Conservation (phyloP, 1,140 invertebrate genomes). For the Matsumurasca onukii region DNA sequence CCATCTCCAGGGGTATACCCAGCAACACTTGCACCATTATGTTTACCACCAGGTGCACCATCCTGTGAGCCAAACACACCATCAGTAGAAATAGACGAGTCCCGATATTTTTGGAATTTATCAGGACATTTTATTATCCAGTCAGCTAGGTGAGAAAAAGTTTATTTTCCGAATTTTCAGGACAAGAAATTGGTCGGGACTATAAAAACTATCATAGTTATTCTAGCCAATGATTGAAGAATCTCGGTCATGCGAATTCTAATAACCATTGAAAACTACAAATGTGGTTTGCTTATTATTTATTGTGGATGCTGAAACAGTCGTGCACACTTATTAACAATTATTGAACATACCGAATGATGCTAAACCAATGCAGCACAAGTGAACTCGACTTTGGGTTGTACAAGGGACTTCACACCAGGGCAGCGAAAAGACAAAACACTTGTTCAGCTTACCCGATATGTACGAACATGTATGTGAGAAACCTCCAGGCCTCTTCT, state of each 20-base stretch:
- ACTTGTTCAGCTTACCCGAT: conserved; percentile 88
- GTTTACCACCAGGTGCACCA: conserved; percentile 88
- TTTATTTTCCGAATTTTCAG: not conserved
- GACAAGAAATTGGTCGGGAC: not conserved
- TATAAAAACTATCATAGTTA: not conserved
- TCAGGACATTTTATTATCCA: conserved; percentile 17
- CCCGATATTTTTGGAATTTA: no score
- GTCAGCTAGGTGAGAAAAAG: not conserved
- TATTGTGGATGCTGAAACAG: no score
- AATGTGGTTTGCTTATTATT: no score
- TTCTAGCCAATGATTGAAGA: not conserved
- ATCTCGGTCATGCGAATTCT: not conserved
- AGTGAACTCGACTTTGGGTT: no score
- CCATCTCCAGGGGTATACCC: conserved; percentile 92
- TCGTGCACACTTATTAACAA: no score
- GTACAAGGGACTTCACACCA: no score
- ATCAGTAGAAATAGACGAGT: no score
- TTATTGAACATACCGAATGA: no score
- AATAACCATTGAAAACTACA: no score
- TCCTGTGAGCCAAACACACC: conserved; percentile 51
- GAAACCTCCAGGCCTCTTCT: conserved; percentile 87
- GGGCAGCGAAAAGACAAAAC: no score
- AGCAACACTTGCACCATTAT: conserved; percentile 88
- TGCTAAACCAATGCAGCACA: no score
- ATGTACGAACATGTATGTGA: conserved; percentile 97